Base-by-base conservation (phyloP, 2,888 invertebrate genomes). In the Orthosia cruda region DNA sequence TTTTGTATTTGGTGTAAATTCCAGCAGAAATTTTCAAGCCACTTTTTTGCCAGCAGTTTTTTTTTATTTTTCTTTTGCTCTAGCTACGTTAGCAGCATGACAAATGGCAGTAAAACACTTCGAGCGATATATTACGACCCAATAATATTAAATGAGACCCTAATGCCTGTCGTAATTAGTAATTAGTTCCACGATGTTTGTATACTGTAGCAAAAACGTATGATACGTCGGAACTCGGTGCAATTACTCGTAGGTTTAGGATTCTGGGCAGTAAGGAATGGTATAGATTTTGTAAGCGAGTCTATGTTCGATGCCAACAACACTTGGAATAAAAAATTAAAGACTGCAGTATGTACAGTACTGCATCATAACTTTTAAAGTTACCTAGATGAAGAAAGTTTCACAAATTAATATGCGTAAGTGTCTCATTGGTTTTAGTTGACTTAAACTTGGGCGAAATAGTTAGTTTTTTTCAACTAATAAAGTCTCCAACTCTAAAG, bases 401-500 rank as follows among this genome's bases (percentile, higher is more conserved):
- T 54, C 26, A 40, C 62, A 61, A 45, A 59, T 54, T 59, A 67
- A 66, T 73, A 71, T 47, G 52, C 62, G 45, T 54, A 49, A 76
- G 68, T 66, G 59, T 65, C 57, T 63, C 71, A 63, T 77, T 71
- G 69, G 55, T 77, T 71, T 47, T 40, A 55, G 47, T 47, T 61
- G 58, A 67, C 57, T 66, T 32, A 26, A 47, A 79, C 52, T 67
- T 78, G 23, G 40, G 49, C 13, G 12, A 59, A 62, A 68, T 73
- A 70, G 61, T 55, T 40, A 68, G 54, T 71, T 61, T 47, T 55
- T 3, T 54, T 70, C 61, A 68, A 68, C 54, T 71, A 49, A 71
- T 70, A 58, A 71, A 76, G 55, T 80, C 20, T n/a, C 20, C 55
- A 77, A 77, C 79, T 83, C 54, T 47, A 23, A 79, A 73, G 55